These are phyloP conservation scores for Anser cygnoides DNA, from an alignment of 2,113 vertebrate genomes.

Conservation along the genomic window DNA sequence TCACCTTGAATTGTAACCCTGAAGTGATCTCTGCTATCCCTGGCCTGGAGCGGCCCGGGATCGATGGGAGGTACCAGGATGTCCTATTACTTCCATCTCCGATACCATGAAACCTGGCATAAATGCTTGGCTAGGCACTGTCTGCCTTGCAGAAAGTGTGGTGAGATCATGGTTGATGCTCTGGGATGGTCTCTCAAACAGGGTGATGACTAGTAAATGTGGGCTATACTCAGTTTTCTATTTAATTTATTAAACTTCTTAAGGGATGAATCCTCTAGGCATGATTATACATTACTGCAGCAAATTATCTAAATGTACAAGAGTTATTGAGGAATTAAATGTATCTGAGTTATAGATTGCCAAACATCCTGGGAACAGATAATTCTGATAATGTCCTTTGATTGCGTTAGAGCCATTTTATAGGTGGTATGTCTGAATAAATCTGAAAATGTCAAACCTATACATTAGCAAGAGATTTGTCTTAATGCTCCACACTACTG, in stretches of 20 bases:
- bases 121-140: not conserved
- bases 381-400: slow-evolving; percentile 36
- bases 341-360: slow-evolving; percentile 35
- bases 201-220: not conserved
- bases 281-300: slow-evolving; percentile 16
- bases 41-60: not conserved
- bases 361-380: slow-evolving; percentile 32
- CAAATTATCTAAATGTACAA: slow-evolving; percentile 28
- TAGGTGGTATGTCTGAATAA: not conserved
- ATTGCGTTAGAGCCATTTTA: slow-evolving; percentile 38
- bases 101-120: not conserved
- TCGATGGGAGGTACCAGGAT: not conserved
- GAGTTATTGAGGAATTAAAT: slow-evolving; percentile 47
- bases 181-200: not conserved
- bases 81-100: not conserved
- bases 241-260: slow-evolving; percentile 15
- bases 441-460: not conserved
- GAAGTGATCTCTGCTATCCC: not conserved
- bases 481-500: not conserved
- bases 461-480: not conserved
- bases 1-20: not conserved
- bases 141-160: accelerated
- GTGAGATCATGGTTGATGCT: accelerated
- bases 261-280: not conserved
- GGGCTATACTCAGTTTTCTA: not conserved